phyloP scores from a whole-genome alignment of 2,113 vertebrate genomes.

The Setophaga petechia region DNA sequence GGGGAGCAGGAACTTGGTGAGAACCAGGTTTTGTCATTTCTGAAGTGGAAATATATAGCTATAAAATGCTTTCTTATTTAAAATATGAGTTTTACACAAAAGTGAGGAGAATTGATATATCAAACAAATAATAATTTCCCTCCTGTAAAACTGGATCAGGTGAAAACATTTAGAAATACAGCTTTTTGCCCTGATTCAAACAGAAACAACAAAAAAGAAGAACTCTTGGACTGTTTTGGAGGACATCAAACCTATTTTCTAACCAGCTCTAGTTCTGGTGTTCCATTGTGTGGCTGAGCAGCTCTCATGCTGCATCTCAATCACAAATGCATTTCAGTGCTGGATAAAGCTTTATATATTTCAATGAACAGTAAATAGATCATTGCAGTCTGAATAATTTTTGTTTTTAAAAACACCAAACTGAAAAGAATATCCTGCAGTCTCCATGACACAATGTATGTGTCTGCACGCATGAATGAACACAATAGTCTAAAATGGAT shows the following conservation, averaged over 20 bases:
- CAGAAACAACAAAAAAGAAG: background rate
- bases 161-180: background rate
- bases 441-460: background rate
- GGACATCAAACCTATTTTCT: constrained; percentile 12
- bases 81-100: background rate
- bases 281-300: background rate
- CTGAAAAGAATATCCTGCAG: background rate
- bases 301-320: background rate
- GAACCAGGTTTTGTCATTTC: background rate
- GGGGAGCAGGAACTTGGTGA: background rate
- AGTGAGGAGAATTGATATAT: background rate
- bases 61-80: background rate
- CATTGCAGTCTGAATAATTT: background rate
- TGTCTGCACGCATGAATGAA: constrained; percentile 36
- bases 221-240: background rate
- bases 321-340: background rate
- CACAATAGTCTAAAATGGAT: constrained; percentile 6
- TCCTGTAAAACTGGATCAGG: background rate
- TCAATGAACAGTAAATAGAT: background rate
- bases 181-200: background rate
- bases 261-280: background rate
- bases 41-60: background rate
- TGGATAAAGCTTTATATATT: background rate
- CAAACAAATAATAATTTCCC: background rate
- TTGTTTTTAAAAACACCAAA: constrained; percentile 20